These are phyloP conservation scores for Falcaria lacertinaria DNA, from an alignment of 2,888 invertebrate species.

Conservation along the genomic window DNA sequence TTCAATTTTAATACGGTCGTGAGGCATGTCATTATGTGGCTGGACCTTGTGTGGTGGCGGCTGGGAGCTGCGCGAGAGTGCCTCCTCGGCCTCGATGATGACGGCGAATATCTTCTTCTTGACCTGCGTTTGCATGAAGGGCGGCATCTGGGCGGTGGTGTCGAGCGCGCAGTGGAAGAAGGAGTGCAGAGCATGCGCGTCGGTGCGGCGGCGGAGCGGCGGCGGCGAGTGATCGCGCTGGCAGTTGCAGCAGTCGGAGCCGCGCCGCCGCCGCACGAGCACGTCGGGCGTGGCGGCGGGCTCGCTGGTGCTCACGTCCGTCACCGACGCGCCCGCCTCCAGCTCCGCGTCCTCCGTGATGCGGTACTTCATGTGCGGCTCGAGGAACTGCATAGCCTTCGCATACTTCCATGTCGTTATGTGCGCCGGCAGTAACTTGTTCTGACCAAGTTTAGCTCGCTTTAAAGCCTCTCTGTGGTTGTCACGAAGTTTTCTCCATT, in stretches of 20 bases:
- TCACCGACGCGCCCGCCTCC: conserved; percentile 37
- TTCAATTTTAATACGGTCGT: conserved; percentile 58
- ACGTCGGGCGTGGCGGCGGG: conserved; percentile 37
- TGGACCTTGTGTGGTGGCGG: not conserved
- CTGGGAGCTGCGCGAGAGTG: conserved; percentile 27
- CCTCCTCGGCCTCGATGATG: conserved; percentile 66
- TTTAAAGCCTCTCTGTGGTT: conserved; percentile 68
- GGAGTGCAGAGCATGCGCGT: conserved; percentile 55
- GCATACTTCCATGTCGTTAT: conserved; percentile 74
- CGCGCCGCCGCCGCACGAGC: conserved; percentile 31
- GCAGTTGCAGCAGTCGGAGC: conserved; percentile 28
- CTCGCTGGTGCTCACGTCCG: conserved; percentile 25
- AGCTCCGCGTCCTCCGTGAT: conserved; percentile 68
- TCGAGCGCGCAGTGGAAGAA: conserved; percentile 64
- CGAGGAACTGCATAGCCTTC: conserved; percentile 69
- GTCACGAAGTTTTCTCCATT: conserved; percentile 69
- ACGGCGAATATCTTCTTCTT: conserved; percentile 70
- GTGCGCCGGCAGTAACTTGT: conserved; percentile 65
- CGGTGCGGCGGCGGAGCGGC: conserved; percentile 20
- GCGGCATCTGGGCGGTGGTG: conserved; percentile 64
- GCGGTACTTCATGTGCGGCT: conserved; percentile 70
- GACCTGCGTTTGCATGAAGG: conserved; percentile 70
- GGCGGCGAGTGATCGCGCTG: conserved; percentile 16
- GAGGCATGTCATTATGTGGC: conserved; percentile 21
- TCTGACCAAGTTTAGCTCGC: conserved; percentile 66